Conservation (phyloP, 2,113 vertebrate genomes). For the Serilophus lunatus region DNA sequence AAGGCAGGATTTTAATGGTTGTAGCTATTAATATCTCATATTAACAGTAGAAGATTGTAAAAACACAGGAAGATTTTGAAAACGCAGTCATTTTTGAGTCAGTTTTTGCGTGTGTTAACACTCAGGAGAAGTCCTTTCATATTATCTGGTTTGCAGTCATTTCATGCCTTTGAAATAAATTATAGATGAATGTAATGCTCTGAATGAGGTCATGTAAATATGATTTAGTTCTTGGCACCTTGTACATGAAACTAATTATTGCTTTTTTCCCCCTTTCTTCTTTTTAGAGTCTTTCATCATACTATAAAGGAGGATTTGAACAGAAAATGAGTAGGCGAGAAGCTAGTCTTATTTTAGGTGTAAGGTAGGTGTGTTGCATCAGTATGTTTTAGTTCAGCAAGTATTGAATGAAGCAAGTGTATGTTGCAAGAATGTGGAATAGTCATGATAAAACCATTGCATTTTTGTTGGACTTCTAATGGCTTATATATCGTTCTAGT, state of each 20-base stretch:
- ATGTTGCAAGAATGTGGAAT: background rate
- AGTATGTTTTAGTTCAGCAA: conserved; percentile 21
- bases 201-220: background rate
- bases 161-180: background rate
- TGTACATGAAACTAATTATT: conserved; percentile 51
- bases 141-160: background rate
- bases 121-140: background rate
- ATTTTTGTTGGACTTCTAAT: background rate
- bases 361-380: conserved; percentile 81
- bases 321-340: conserved; percentile 92
- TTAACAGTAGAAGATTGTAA: background rate
- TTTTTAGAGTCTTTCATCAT: conserved; percentile 80
- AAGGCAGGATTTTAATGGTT: background rate
- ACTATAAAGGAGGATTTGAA: conserved; percentile 97
- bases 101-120: background rate
- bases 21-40: background rate
- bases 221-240: conserved; percentile 15
- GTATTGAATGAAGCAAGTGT: background rate
- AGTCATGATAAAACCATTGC: background rate
- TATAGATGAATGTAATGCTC: background rate
- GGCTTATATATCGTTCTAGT: background rate
- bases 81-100: background rate
- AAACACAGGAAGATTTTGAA: background rate
- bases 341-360: conserved; percentile 90
- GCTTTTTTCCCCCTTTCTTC: conserved; percentile 16